Evolutionary conservation across 2,113 vertebrate genomes (phyloP).

Genomic region (Mesembrinibis cayennensis): DNA sequence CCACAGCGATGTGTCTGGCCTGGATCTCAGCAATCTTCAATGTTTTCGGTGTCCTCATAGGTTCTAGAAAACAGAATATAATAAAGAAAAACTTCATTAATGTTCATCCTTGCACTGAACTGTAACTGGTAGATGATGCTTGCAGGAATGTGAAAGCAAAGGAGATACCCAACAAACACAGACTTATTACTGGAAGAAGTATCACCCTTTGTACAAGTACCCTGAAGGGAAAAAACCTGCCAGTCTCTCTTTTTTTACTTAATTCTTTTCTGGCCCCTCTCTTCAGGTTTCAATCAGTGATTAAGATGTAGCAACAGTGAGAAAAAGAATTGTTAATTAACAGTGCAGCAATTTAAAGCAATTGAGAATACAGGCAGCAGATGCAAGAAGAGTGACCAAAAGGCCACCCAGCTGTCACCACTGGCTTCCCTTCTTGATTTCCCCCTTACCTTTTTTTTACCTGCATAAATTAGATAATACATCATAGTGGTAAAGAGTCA

Average conservation of each 20-base stretch:
- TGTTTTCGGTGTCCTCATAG: conserved; percentile 96
- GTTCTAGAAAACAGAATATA: conserved; percentile 78
- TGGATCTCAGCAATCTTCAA: conserved; percentile 95
- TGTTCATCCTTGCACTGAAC: not conserved
- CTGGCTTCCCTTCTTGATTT: not conserved
- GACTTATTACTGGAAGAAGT: not conserved
- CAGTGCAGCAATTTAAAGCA: not conserved
- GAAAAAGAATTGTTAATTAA: conserved; percentile 49
- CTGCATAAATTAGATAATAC: conserved; percentile 73
- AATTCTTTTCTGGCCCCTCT: not conserved
- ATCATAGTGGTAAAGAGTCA: conserved; percentile 74
- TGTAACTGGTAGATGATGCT: not conserved
- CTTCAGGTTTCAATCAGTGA: not conserved
- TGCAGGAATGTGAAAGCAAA: not conserved
- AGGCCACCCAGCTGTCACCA: conserved; percentile 31
- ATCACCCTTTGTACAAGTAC: not conserved
- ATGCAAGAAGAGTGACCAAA: conserved; percentile 34
- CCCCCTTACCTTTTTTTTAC: not conserved
- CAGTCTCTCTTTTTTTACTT: not conserved
- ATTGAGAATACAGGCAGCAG: conserved; percentile 29
- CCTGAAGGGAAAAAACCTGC: not conserved
- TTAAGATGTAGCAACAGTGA: not conserved
- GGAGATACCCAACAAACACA: not conserved
- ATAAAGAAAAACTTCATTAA: not conserved
- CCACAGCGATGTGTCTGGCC: conserved; percentile 91